Evolutionary conservation across 2,113 vertebrate species (phyloP).

Genomic region (Callorhinus ursinus): DNA sequence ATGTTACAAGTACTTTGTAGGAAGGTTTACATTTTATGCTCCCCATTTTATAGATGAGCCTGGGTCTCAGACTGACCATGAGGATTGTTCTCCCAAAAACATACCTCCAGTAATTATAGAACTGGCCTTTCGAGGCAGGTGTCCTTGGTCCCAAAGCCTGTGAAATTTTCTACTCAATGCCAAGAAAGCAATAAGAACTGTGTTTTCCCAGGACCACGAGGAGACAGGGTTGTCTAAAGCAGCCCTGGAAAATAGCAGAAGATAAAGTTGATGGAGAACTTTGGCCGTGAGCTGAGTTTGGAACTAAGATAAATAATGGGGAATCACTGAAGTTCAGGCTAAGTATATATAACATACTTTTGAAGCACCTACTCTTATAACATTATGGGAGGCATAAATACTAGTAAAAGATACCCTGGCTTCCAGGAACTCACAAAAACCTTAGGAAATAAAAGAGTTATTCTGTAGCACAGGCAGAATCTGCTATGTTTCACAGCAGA

Average conservation of each 20-base stretch:
- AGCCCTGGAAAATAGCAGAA: neutral
- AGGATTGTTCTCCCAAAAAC: neutral
- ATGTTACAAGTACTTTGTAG: neutral
- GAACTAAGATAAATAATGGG: neutral
- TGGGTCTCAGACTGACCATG: neutral
- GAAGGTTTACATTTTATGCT: neutral
- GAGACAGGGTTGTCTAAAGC: neutral
- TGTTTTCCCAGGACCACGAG: neutral
- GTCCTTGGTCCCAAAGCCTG: neutral
- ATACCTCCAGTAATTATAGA: neutral
- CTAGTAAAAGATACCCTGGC: neutral
- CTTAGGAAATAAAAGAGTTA: neutral
- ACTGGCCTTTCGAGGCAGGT: neutral
- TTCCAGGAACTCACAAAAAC: neutral
- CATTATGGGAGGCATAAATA: neutral
- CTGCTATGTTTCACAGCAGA: neutral
- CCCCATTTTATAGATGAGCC: neutral
- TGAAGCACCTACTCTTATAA: neutral
- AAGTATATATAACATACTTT: neutral
- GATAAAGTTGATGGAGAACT: neutral
- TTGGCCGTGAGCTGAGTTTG: neutral
- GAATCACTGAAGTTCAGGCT: neutral
- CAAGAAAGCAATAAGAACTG: neutral
- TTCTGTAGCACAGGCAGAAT: neutral
- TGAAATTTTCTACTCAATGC: neutral